These are phyloP conservation scores for Malurus elegans DNA, from an alignment of 2,113 vertebrate species.

Conservation along the genomic window DNA sequence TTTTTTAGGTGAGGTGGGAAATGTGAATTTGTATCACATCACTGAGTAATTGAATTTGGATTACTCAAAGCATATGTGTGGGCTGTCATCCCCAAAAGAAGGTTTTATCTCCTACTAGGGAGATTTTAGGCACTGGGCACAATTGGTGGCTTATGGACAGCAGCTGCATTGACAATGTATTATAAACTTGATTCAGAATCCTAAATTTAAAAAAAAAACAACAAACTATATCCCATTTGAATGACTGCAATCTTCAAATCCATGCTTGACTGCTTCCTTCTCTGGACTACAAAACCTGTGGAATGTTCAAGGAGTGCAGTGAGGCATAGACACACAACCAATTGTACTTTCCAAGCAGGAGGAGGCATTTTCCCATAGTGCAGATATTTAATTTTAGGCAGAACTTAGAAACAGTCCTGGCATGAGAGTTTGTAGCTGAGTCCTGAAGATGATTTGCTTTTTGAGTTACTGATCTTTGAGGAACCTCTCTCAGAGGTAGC, in stretches of 20 bases:
- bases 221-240: background rate
- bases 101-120: background rate
- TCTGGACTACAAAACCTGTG: background rate
- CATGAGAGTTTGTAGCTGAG: background rate
- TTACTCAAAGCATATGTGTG: background rate
- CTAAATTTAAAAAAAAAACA: background rate
- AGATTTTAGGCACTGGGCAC: background rate
- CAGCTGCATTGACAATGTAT: background rate
- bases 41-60: background rate
- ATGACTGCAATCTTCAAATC: background rate
- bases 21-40: constrained; percentile 10
- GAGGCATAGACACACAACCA: background rate
- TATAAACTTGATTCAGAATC: background rate
- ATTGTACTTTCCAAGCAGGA: background rate
- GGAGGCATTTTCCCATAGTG: background rate
- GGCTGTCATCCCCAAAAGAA: background rate
- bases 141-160: background rate
- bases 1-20: constrained; percentile 27
- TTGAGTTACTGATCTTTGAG: background rate
- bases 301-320: background rate
- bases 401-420: background rate
- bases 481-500: background rate
- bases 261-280: background rate
- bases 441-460: background rate
- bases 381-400: background rate